A percentile compares a stretch with the other conserved stretches of the same genome.
phyloP scores from a whole-genome alignment of 2,797 vertebrate genomes.

The Furcifer pardalis region DNA sequence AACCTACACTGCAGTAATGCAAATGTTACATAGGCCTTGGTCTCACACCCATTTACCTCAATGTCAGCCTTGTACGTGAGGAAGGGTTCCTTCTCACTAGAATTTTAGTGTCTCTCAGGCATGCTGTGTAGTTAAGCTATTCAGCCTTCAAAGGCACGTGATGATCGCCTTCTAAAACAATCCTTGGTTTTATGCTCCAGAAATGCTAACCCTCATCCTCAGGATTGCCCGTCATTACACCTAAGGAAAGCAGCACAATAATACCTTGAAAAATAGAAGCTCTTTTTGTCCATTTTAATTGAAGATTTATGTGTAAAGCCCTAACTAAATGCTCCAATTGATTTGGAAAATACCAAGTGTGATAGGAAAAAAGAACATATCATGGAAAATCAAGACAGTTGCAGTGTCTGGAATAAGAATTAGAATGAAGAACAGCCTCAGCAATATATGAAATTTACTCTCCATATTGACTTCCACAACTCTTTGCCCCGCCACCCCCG shows the following conservation, averaged over 20 bases:
- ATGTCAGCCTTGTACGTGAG: too few species aligned
- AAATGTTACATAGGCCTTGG: too few species aligned
- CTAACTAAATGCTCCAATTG: neutral
- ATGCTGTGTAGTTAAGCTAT: slow-evolving; percentile 20
- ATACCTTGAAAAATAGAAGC: neutral
- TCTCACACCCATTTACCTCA: too few species aligned
- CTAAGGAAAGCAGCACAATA: neutral
- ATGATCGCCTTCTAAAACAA: neutral
- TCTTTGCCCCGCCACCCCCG: too few species aligned
- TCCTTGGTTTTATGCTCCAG: neutral
- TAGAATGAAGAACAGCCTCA: too few species aligned
- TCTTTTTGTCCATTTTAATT: neutral
- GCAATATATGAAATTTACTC: too few species aligned
- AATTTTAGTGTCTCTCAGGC: too few species aligned
- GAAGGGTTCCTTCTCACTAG: too few species aligned
- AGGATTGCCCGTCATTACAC: neutral
- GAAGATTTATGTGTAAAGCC: neutral
- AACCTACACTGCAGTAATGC: too few species aligned
- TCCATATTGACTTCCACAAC: too few species aligned
- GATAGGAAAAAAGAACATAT: neutral
- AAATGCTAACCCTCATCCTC: neutral
- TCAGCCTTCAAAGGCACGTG: neutral
- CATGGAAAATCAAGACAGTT: neutral
- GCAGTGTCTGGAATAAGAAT: too few species aligned
- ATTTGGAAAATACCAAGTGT: neutral